Evolutionary conservation across 37 sponge, comb jelly and placozoan species (phyloP).

Genomic region (Trichoplax adhaerens): DNA sequence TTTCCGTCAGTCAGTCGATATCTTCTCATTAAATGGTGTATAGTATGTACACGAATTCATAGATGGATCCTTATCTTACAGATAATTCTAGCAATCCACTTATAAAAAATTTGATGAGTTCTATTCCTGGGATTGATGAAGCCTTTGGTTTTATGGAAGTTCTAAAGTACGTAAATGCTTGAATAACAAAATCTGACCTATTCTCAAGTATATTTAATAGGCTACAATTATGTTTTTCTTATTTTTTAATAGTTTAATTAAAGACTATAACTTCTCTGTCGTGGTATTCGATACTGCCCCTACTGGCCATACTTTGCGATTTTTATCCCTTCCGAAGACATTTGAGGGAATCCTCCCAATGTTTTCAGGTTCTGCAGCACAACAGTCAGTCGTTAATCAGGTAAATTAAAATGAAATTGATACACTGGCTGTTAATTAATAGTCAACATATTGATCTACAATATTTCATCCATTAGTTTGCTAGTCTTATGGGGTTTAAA

Average conservation of each 20-base stretch:
- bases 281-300: slow-evolving; percentile 99
- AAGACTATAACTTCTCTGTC: slow-evolving; percentile 82
- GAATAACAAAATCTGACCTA: no score
- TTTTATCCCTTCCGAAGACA: slow-evolving; percentile 81
- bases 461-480: slow-evolving; percentile 7
- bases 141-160: slow-evolving; percentile 85
- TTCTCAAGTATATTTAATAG: background rate
- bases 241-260: slow-evolving; percentile 43
- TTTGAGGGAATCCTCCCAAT: slow-evolving; percentile 16
- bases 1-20: no score
- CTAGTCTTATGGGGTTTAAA: slow-evolving; percentile 33
- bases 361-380: no score
- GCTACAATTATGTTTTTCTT: background rate
- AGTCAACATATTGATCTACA: no score
- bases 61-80: slow-evolving; percentile 15
- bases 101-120: slow-evolving; percentile 70
- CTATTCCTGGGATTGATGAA: slow-evolving; percentile 91
- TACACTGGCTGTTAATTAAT: no score
- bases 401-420: no score
- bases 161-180: slow-evolving; percentile 28
- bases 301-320: slow-evolving; percentile 93
- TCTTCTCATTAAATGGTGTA: no score
- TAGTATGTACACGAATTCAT: no score
- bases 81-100: slow-evolving; percentile 22
- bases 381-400: no score